Base-by-base conservation (phyloP, 2,113 vertebrate genomes). In the Micromys minutus region DNA sequence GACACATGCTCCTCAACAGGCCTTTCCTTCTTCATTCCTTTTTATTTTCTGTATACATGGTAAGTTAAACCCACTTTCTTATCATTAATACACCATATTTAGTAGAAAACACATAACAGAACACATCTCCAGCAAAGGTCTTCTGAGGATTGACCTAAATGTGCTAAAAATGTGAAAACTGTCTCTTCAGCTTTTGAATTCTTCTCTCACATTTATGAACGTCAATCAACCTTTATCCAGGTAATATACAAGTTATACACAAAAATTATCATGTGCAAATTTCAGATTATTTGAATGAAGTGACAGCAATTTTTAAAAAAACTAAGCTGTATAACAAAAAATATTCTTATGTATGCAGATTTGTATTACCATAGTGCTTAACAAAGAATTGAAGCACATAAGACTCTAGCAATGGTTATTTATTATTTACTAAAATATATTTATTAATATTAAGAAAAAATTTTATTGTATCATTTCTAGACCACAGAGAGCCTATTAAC, bases 221-320 rank as follows among this genome's bases (percentile, higher is more conserved):
- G 24, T 94, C 26, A 89, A 76, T 9, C 65, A 87, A 47, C 12
- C 2, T 94, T 92, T 42, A 91, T 87, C 69, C 57, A 88, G 19
- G 86, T 84, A 22, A 3, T 94, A 16, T 31, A 8, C 65, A 90
- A 86, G 3, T 91, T 89, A 94, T 91, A 84, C 39, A 90, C 63
- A 67, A 75, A 79, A 42, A 17, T 69, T 84, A 81, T 24, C 22
- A 91, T 17, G 50, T 76, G n/a, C 47, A 92, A 90, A 89, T 88
- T 94, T 96, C 86, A 91, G 76, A 93, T 79, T 94, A 91, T 92
- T 50, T 93, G 12, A 2, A 87, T 22, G 93, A 94, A 72, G 29
- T 24, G 50, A 95, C 42, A 87, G 74, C 0, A 94, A 34, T 10
- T 77, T 19, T 79, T 86, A 94, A 95, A 90, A 34, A 21, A 59